Percentiles rank a stretch among this genome's conserved stretches.
Evolutionary conservation across 2,797 vertebrate genomes (phyloP).

Genomic region (Lutjanus campechanus): DNA sequence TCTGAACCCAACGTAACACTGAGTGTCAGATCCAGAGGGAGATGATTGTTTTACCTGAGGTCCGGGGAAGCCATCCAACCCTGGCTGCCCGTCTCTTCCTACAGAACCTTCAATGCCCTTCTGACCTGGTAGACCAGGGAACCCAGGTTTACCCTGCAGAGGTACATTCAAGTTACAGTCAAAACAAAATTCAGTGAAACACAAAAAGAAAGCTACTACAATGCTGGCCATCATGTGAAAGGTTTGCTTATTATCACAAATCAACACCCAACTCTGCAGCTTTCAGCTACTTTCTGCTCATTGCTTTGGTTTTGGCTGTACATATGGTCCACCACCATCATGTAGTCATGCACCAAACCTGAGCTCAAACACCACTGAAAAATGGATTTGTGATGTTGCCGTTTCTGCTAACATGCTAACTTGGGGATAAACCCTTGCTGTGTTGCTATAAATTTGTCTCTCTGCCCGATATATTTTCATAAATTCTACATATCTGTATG

Average conservation of each 20-base stretch:
- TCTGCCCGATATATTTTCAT: neutral
- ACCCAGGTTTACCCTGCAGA: constrained; percentile 86
- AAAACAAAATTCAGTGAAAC: constrained; percentile 10
- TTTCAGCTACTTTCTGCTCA: neutral
- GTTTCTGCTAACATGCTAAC: neutral
- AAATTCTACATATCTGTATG: neutral
- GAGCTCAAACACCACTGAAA: neutral
- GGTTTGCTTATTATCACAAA: neutral
- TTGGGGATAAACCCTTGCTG: neutral
- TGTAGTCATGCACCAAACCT: neutral
- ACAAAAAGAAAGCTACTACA: neutral
- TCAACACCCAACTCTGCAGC: neutral
- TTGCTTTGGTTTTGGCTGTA: too few species aligned
- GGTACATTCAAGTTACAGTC: neutral
- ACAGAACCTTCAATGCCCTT: constrained; percentile 83
- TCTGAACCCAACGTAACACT: too few species aligned
- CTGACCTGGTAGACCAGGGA: constrained; percentile 84
- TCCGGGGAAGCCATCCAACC: constrained; percentile 91
- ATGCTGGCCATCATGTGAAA: neutral
- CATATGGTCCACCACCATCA: neutral
- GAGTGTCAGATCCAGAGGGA: neutral
- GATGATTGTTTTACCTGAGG: constrained; percentile 83
- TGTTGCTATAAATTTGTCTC: neutral
- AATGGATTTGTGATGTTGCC: too few species aligned
- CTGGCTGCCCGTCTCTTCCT: constrained; percentile 90